These are phyloP conservation scores for Prionailurus viverrinus DNA, from an alignment of 2,113 vertebrate genomes.

Conservation along the genomic window DNA sequence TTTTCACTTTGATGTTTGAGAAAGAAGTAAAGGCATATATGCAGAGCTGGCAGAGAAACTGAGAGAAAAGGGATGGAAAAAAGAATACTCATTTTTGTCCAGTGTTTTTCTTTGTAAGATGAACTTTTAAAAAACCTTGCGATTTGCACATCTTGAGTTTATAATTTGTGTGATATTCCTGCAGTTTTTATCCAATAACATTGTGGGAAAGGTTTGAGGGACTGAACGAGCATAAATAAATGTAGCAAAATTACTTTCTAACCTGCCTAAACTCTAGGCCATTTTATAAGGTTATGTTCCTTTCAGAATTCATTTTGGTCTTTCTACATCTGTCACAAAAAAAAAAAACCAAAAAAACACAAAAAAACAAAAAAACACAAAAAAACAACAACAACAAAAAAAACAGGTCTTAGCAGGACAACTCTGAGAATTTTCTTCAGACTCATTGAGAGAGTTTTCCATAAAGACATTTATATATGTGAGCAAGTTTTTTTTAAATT, in stretches of 20 bases:
- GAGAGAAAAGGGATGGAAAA: slow-evolving; percentile 87
- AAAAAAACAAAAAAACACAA: not conserved
- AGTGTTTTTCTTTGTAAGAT: slow-evolving; percentile 93
- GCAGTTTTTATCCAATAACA: slow-evolving; percentile 91
- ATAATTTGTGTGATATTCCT: slow-evolving; percentile 93
- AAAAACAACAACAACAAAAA: not conserved
- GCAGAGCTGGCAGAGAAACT: slow-evolving; percentile 90
- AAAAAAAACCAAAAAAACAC: no score
- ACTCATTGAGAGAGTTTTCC: slow-evolving; percentile 88
- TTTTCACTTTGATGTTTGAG: slow-evolving; percentile 90
- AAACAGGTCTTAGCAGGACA: slow-evolving; percentile 87
- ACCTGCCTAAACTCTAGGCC: slow-evolving; percentile 90
- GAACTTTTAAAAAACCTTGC: slow-evolving; percentile 98
- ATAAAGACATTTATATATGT: slow-evolving; percentile 86
- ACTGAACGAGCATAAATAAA: slow-evolving; percentile 91
- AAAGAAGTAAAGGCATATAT: slow-evolving; percentile 89
- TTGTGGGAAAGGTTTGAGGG: slow-evolving; percentile 87
- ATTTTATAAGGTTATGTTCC: slow-evolving; percentile 89
- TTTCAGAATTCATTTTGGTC: slow-evolving; percentile 87
- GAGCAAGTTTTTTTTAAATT: slow-evolving; percentile 85
- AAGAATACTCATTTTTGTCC: slow-evolving; percentile 91
- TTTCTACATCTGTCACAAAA: slow-evolving; percentile 87
- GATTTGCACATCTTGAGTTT: slow-evolving; percentile 99
- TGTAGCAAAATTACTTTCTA: slow-evolving; percentile 96
- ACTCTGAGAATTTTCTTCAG: slow-evolving; percentile 89